Percentiles rank a stretch among this genome's conserved stretches.
These are phyloP conservation scores for Trididemnum clinides DNA, from an alignment of 23 tunicate species.

Conservation along the genomic window DNA sequence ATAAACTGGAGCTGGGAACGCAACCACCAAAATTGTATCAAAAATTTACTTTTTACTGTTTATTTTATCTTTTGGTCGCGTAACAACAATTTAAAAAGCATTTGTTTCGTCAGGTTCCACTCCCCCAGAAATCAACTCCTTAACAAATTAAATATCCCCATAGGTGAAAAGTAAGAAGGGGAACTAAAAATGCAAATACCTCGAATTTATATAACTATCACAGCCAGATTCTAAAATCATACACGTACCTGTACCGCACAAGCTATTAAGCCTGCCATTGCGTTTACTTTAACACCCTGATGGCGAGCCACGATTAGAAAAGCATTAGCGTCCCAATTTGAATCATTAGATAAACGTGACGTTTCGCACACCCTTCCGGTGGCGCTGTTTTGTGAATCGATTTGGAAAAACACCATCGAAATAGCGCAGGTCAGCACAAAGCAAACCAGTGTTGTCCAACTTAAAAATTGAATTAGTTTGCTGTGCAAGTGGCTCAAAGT, in stretches of 20 bases:
- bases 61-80: too few relatives aligned
- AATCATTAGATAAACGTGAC: not conserved
- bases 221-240: too few relatives aligned
- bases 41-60: too few relatives aligned
- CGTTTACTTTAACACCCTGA: constrained; percentile 82
- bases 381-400: constrained; percentile 81
- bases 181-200: too few relatives aligned
- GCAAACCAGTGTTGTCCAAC: constrained; percentile 82
- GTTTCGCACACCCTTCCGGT: constrained; percentile 72
- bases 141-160: too few relatives aligned
- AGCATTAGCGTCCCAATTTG: not conserved
- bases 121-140: too few relatives aligned
- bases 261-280: constrained; percentile 61
- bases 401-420: constrained; percentile 74
- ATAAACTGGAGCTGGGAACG: too few relatives aligned
- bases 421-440: constrained; percentile 43
- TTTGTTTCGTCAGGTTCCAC: too few relatives aligned
- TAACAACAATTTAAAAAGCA: too few relatives aligned
- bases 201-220: too few relatives aligned
- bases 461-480: constrained; percentile 50
- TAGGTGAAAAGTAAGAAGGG: too few relatives aligned
- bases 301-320: not conserved
- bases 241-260: constrained; percentile 75
- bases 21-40: too few relatives aligned
- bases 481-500: constrained; percentile 79